These are phyloP conservation scores for Mesembrinibis cayennensis DNA, from an alignment of 2,113 vertebrate species.

Conservation along the genomic window DNA sequence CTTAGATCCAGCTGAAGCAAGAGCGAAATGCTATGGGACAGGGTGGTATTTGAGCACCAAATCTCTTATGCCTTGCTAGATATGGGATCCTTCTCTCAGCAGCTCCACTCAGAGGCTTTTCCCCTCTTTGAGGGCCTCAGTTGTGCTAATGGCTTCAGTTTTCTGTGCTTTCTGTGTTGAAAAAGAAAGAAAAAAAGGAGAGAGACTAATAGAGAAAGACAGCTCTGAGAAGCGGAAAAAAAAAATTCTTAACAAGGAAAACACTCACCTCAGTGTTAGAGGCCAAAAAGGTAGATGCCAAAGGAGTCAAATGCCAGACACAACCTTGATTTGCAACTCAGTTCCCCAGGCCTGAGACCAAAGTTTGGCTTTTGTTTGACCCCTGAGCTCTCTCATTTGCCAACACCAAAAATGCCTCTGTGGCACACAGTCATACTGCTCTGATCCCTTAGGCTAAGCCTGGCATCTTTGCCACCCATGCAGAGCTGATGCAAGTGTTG, in stretches of 20 bases:
- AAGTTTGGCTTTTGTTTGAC: not conserved
- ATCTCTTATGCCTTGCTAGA: not conserved
- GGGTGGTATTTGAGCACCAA: not conserved
- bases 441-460: not conserved
- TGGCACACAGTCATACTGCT: not conserved
- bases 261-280: not conserved
- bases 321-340: not conserved
- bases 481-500: not conserved
- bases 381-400: not conserved
- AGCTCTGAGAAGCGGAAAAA: not conserved
- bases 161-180: not conserved
- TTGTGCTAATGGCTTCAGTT: not conserved
- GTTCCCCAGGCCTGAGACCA: not conserved
- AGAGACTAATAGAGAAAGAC: not conserved
- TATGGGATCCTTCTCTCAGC: not conserved
- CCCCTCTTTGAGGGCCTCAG: rapidly evolving
- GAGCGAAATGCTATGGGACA: not conserved
- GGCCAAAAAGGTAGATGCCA: not conserved
- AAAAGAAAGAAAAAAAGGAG: not conserved
- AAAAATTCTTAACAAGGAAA: not conserved
- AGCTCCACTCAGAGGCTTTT: not conserved
- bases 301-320: not conserved
- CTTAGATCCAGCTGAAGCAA: not conserved
- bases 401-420: not conserved
- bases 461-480: not conserved